phyloP scores from a whole-genome alignment of 2,113 vertebrate species.

The Varanus komodoensis region DNA sequence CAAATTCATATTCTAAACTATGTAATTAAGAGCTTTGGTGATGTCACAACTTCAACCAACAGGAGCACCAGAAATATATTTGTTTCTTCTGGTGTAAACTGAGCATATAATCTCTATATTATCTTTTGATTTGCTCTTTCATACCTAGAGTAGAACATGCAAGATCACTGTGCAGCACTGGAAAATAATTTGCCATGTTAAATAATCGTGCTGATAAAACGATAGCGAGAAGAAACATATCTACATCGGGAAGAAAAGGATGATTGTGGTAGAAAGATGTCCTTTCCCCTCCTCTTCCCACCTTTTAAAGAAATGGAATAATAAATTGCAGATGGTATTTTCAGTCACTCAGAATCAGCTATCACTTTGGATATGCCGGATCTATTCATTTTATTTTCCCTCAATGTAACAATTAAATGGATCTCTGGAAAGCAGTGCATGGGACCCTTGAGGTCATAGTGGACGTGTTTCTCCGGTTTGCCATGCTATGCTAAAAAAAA shows the following conservation, averaged over 20 bases:
- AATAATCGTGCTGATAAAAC: conserved; percentile 49
- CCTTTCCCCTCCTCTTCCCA: not conserved
- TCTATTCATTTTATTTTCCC: conserved; percentile 68
- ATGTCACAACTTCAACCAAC: not conserved
- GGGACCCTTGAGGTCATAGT: conserved; percentile 74
- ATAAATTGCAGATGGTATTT: conserved; percentile 51
- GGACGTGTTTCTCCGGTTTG: conserved; percentile 78
- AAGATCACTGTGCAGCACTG: conserved; percentile 59
- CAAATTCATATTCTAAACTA: not conserved
- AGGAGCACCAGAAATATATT: not conserved
- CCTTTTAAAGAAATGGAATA: conserved; percentile 43
- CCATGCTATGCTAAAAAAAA: conserved; percentile 79
- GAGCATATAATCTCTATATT: not conserved
- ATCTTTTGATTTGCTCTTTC: conserved; percentile 56
- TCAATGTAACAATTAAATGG: conserved; percentile 76
- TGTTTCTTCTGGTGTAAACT: not conserved
- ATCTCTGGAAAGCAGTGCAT: conserved; percentile 69
- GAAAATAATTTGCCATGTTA: conserved; percentile 66
- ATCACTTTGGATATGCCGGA: conserved; percentile 49
- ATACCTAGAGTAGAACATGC: conserved; percentile 61
- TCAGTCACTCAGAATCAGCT: conserved; percentile 43
- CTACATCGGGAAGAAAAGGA: not conserved
- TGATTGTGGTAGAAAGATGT: not conserved
- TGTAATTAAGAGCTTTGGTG: not conserved
- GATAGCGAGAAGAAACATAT: conserved; percentile 39